Percentiles rank a stretch among this genome's conserved stretches.
Conservation (phyloP, 2,797 vertebrate genomes). For the Ptychadena robeensis region DNA sequence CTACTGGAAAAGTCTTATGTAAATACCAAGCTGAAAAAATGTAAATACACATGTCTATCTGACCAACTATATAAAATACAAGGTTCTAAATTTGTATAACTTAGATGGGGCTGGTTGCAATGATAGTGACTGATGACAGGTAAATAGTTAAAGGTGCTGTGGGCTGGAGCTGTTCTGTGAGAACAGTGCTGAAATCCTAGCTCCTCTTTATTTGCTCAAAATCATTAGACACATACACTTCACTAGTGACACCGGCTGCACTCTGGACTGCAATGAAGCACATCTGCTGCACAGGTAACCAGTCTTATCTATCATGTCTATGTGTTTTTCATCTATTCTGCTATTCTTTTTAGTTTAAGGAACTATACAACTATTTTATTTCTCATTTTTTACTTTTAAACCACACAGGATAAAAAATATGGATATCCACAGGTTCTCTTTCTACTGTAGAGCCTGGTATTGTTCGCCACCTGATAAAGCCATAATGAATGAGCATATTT, state of each 20-base stretch:
- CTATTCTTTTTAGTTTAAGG: background rate
- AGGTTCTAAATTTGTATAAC: no score
- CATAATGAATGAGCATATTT: background rate
- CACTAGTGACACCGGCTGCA: slow-evolving; percentile 27
- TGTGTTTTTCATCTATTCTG: background rate
- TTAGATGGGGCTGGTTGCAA: no score
- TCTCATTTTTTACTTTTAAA: no score
- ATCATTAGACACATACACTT: slow-evolving; percentile 46
- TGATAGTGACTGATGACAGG: slow-evolving; percentile 31
- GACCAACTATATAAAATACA: no score
- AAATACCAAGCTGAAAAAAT: no score
- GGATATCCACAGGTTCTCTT: slow-evolving; percentile 39
- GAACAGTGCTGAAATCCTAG: slow-evolving; percentile 38
- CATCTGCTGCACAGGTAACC: slow-evolving; percentile 50
- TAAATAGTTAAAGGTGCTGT: slow-evolving; percentile 43
- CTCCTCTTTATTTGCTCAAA: slow-evolving; percentile 43
- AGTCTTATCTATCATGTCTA: background rate
- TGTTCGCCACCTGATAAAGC: slow-evolving; percentile 15
- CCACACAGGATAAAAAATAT: background rate
- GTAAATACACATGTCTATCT: no score
- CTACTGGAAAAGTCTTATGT: no score
- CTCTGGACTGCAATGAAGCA: slow-evolving; percentile 53
- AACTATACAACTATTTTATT: background rate
- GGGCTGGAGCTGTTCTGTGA: slow-evolving; percentile 48
- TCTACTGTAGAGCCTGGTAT: slow-evolving; percentile 14